Percentiles rank a stretch among this genome's conserved stretches.
Conservation (phyloP, 1,140 invertebrate genomes). For the Zaprionus lachaisei region DNA sequence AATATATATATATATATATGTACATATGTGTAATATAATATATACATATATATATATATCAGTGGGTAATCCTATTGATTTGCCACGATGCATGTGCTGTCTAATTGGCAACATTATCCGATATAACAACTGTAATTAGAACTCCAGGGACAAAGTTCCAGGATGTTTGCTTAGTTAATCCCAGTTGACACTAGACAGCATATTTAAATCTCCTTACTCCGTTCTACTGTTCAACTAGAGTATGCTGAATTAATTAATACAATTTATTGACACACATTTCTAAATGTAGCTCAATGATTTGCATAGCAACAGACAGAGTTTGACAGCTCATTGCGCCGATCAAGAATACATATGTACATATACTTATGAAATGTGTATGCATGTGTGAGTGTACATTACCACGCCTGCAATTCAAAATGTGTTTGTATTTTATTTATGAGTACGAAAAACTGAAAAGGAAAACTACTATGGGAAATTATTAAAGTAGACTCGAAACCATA, state of each 20-base stretch:
- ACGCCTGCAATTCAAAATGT: slow-evolving; percentile 3
- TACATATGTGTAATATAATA: background rate
- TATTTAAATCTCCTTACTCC: background rate
- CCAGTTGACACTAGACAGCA: no score
- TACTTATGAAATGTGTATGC: background rate
- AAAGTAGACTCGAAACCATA: background rate
- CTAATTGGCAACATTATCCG: background rate
- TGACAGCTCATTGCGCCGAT: background rate
- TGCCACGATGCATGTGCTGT: background rate
- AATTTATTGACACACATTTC: no score
- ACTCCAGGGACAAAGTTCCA: background rate
- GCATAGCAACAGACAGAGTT: background rate
- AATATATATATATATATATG: background rate
- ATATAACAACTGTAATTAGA: background rate
- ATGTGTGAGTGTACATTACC: slow-evolving; percentile 19
- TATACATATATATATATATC: background rate
- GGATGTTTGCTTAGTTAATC: background rate
- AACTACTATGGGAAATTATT: background rate
- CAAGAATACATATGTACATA: background rate
- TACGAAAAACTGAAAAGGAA: background rate
- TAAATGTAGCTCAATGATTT: background rate
- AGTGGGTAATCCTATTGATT: background rate
- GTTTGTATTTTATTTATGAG: background rate
- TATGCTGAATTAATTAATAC: background rate
- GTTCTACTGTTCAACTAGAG: background rate